Evolutionary conservation across 2,888 invertebrate genomes (phyloP), one percentile per base, ranked within the genome.

Genomic region (Enoplolaimus lenunculus): DNA sequence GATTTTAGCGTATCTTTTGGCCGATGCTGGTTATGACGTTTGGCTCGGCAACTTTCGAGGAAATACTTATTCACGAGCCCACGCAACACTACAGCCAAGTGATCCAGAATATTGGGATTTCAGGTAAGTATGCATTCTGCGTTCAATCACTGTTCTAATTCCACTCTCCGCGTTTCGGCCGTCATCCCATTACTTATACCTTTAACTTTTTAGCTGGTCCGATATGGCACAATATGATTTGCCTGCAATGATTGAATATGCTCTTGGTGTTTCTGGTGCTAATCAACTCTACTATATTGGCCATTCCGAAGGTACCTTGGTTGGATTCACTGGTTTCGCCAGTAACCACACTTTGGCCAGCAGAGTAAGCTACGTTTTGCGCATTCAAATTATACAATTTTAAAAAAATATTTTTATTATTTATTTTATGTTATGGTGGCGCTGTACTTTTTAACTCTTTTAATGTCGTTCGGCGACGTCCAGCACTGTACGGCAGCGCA

Each of bases 1-100:
- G 7, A 35, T 71, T 69, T 29, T 72, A 71, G 68, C 30, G 26
- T 62, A 13, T 28, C 30, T 62, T 13, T n/a, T 62, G n/a, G 64
- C 64, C 30, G 64, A 62, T n/a, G 64, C 64, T 28, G 64, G 67
- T 13, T 30, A 33, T 31, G 67, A 31, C 31, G 67, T 66, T 66
- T 66, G 67, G 67, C 26, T 66, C n/a, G 67, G 67, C 3, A 66
- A 66, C 31, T 66, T 66, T 66, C 28, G 67, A 66, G 67, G 67
- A 21, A 66, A 66, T n/a, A 66, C 28, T 34, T 66, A 66, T 31
- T 66, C 67, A 33, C 28, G 67, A 29, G 34, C 28, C 3, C 67
- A 66, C n/a, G 30, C n/a, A 31, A 29, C 2, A n/a, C 34, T 30
- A 30, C 3, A 7, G 7, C 67, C 67, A 31, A 29, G 29, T n/a